Base-by-base conservation (phyloP, 2,113 vertebrate species). In the Zosterops borbonicus region DNA sequence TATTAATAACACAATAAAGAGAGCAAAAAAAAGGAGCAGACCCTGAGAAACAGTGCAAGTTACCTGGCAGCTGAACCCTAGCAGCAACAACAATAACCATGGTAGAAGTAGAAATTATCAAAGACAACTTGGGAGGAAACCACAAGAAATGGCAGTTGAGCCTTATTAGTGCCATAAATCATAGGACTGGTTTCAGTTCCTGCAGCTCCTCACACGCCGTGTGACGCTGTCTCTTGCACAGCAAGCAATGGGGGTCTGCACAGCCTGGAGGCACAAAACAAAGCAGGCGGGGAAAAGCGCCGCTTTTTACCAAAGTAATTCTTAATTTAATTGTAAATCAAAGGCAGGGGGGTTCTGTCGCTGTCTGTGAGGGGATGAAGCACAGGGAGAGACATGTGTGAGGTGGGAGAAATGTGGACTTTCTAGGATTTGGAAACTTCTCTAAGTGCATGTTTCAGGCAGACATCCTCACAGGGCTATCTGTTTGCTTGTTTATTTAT, bases 121-220 rank as follows among this genome's bases (percentile, higher is more conserved):
- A 88, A 96, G 93, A 94, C 93, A 87, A 96, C 95, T 97, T 97
- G 84, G 95, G 95, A 97, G 92, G 95, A 97, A 98, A 97, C 96
- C 84, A 91, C 96, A 96, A 97, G 97, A 93, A 96, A 80, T 94
- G 94, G 95, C 95, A 82, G 67, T 96, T 96, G 96, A 95, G 96
- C 96, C 93, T 98, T 97, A 98, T 98, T 98, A 97, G 95, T 52
- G 71, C 94, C 39, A 97, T 98, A 98, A 98, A 97, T 98, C 98
- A 98, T 94, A 97, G 93, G 78, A 80, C 96, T 77, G 92, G 91
- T 96, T 90, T 69, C 88, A 96, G 86, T 87, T 96, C 94, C 95
- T 95, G 86, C 96, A 89, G 90, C 84, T 95, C 94, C 93, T 97
- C 91, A 67, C 85, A 86, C 94, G 84, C 92, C 13, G 10, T 91